Evolutionary conservation across 2,888 invertebrate species (phyloP), one percentile per base, ranked within the genome.

Genomic region (Quadroppia sp.): DNA sequence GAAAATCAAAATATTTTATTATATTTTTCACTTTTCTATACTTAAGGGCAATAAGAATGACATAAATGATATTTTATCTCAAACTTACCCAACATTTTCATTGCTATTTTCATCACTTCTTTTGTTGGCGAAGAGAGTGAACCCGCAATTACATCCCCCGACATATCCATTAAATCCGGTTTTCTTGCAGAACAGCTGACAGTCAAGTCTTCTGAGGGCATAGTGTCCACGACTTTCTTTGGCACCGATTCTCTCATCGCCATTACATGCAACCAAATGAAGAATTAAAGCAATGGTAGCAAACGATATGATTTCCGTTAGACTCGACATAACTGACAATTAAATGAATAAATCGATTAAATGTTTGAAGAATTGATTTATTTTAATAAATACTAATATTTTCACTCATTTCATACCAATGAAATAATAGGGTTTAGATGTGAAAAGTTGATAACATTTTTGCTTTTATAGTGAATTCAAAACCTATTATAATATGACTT

Each of bases 71-170:
- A n/a, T n/a, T n/a, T n/a, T 9, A 56, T 42, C 15, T n/a, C 28
- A 32, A 36, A 64, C 67, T 67, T n/a, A 67, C 67, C 40, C 67
- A 67, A 40, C 42, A 40, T 67, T 42, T 11, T 13, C 67, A 20
- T 40, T 32, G 28, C 17, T 59, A 17, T 64, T 40, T 40, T 15
- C 32, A n/a, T 71, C 70, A 64, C 69, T 50, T 61, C 80, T 76
- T 75, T 80, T 80, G 45, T 78, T 77, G 2, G 79, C 77, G 76
- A 80, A 80, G 30, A 80, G 77, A 13, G 80, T 80, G 76, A 80
- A 80, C 74, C 79, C 79, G 75, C 80, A 80, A 40, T 80, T 77
- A 73, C 80, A 80, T 32, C 80, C 80, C 53, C 80, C 80, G 25
- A 80, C 77, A 76, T 77, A 78, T 40, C 80, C 80, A 71, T 77